phyloP scores from a whole-genome alignment of 2,797 vertebrate genomes.

The Peromyscus nudipes region DNA sequence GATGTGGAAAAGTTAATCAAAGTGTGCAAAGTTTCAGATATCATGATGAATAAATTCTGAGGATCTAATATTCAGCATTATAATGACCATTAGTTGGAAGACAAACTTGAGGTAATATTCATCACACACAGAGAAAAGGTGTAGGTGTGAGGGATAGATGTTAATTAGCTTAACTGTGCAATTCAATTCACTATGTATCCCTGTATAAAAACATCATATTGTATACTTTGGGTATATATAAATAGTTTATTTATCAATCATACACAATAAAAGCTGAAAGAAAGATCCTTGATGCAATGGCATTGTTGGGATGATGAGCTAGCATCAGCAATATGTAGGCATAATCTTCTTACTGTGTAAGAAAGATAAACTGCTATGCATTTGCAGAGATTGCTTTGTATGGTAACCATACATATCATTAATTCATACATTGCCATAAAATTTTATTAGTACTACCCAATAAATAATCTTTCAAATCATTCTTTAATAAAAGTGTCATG shows the following conservation, averaged over 20 bases:
- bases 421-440: not conserved
- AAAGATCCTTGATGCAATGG: not conserved
- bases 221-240: not conserved
- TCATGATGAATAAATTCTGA: not conserved
- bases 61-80: not conserved
- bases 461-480: conserved; percentile 56
- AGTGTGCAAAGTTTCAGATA: not conserved
- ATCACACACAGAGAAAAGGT: not conserved
- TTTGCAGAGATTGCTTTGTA: conserved; percentile 8
- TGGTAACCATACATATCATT: not conserved
- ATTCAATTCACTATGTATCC: not conserved
- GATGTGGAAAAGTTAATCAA: not conserved
- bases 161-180: not conserved
- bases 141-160: not conserved
- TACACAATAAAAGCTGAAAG: not conserved
- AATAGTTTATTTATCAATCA: not conserved
- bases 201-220: not conserved
- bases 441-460: conserved; percentile 45
- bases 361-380: not conserved
- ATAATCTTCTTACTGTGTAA: not conserved
- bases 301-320: not conserved
- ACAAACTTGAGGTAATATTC: not conserved
- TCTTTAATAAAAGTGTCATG: conserved; percentile 38
- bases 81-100: not conserved
- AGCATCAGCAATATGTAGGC: not conserved